Evolutionary conservation across 2,113 vertebrate genomes (phyloP).

Genomic region (Eclectus roratus): DNA sequence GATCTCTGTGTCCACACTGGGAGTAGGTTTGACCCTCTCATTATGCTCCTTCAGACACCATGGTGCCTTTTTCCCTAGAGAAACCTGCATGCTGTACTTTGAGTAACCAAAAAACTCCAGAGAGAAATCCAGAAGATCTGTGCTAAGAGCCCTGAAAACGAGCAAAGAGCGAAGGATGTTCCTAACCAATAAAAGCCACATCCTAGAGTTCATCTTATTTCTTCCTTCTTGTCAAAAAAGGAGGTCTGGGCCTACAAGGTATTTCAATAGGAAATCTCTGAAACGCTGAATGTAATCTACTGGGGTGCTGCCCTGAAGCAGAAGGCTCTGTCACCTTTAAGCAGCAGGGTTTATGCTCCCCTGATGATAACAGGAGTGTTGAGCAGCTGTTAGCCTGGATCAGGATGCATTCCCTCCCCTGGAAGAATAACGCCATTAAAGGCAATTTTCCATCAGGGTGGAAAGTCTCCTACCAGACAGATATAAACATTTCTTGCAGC

Average conservation of each 20-base stretch:
- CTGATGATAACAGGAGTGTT: background rate
- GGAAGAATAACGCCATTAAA: background rate
- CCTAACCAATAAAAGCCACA: background rate
- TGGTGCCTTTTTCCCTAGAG: background rate
- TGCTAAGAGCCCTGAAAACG: background rate
- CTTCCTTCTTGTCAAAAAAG: background rate
- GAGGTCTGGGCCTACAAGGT: background rate
- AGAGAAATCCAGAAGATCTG: background rate
- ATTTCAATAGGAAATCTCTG: background rate
- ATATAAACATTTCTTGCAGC: background rate
- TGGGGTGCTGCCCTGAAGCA: background rate
- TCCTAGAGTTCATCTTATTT: background rate
- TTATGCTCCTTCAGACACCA: background rate
- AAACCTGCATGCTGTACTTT: background rate
- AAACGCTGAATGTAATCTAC: background rate
- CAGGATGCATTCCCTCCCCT: background rate
- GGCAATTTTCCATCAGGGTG: background rate
- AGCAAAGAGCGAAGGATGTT: background rate
- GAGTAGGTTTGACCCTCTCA: background rate
- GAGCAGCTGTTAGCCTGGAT: background rate
- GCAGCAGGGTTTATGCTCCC: background rate
- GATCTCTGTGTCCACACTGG: background rate
- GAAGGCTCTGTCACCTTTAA: background rate
- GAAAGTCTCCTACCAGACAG: background rate
- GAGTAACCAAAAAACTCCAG: background rate